Evolutionary conservation across 1,140 invertebrate genomes (phyloP), one percentile per base, ranked within the genome.

Genomic region (Hyposmocoma kahamanoa): DNA sequence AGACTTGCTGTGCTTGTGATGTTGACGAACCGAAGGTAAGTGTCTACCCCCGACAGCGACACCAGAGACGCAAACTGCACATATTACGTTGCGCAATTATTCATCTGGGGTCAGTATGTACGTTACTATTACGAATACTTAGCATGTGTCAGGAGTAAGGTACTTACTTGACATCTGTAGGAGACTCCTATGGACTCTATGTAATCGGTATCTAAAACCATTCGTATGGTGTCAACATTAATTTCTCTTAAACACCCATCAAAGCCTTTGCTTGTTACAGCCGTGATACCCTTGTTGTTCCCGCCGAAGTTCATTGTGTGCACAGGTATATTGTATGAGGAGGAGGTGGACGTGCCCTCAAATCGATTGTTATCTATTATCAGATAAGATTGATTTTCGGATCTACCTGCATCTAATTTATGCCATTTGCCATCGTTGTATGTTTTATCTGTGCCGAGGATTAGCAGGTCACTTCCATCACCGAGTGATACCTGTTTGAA

Each of bases 181-280:
- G 90, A 90, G 0, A 97, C 92, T 38, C 95, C 95, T 22, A 92
- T 91, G 0, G 93, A 91, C 65, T 95, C 91, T 1, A 92, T 85
- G 56, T 94, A 93, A 50, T 92, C 89, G 44, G 90, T 93, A 0
- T 98, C 87, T n/a, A n/a, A n/a, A n/a, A n/a, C n/a, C n/a, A n/a
- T n/a, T n/a, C n/a, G n/a, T n/a, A n/a, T n/a, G n/a, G n/a, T n/a
- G 76, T 97, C 94, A 21, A 96, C 90, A n/a, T 90, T 88, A 1
- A 99, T 91, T 51, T 94, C 89, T 61, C 95, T 91, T 30, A 99
- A 94, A 72, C 98, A 99, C 2, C 98, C 98, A 66, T 98, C 96
- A 76, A 98, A 99, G 42, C 94, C 94, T 19, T 89, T 80, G 36
- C 89, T 90, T 0, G 90, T 91, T 0, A 94, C 91, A 22, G 90